phyloP scores from a whole-genome alignment of 64 coral and sea anemone genomes.

The Actinia equina region DNA sequence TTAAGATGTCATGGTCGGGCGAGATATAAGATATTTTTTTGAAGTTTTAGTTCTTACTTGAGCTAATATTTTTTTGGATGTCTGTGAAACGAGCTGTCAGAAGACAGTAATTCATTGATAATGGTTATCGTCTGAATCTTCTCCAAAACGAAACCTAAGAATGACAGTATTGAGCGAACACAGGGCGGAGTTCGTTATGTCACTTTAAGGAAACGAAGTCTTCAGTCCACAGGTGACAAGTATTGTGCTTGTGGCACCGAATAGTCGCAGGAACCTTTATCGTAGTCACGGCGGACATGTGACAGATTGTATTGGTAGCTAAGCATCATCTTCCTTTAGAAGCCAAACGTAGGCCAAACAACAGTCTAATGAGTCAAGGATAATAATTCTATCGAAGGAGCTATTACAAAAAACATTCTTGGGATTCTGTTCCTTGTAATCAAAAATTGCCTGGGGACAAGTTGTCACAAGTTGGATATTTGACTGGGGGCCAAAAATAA shows the following conservation, averaged over 20 bases:
- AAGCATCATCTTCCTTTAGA: not conserved
- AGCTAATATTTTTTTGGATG: not conserved
- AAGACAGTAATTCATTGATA: slow-evolving; percentile 12
- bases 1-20: not conserved
- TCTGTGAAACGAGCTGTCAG: not conserved
- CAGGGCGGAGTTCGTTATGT: slow-evolving; percentile 57
- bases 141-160: slow-evolving; percentile 26
- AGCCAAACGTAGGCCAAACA: not conserved
- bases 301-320: not conserved
- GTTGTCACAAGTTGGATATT: not conserved
- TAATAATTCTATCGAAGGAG: not conserved
- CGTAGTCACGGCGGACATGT: slow-evolving; percentile 46
- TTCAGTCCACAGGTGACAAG: slow-evolving; percentile 52
- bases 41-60: not conserved
- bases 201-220: slow-evolving; percentile 55
- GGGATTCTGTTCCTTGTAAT: not conserved
- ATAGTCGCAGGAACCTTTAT: slow-evolving; percentile 24
- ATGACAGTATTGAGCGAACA: slow-evolving; percentile 42
- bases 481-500: slow-evolving; percentile 7
- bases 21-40: slow-evolving; percentile 2
- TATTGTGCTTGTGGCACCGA: slow-evolving; percentile 66
- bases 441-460: not conserved
- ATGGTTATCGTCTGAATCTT: slow-evolving; percentile 28
- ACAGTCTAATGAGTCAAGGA: not conserved
- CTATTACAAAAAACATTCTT: not conserved